These are phyloP conservation scores for Sycophaga agraensis DNA, from an alignment of 1,140 invertebrate species.

Conservation along the genomic window DNA sequence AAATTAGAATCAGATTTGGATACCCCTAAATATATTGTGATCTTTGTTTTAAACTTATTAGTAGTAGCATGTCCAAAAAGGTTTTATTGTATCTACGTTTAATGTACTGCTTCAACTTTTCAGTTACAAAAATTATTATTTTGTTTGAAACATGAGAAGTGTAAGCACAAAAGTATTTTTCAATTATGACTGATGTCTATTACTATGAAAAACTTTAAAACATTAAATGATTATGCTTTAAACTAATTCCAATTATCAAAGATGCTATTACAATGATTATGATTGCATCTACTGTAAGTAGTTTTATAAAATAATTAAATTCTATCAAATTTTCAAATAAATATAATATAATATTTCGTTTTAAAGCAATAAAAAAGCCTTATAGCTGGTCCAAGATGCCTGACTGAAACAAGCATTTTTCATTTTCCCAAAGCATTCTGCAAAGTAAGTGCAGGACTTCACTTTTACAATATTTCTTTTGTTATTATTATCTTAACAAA, in stretches of 20 bases:
- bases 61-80: conserved; percentile 2
- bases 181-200: neutral
- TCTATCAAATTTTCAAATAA: conserved; percentile 9
- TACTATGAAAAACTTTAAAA: neutral
- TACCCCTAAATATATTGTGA: conserved; percentile 1
- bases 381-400: conserved; percentile 4
- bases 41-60: neutral
- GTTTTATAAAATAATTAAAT: neutral
- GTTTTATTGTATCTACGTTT: conserved; percentile 3
- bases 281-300: neutral
- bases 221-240: conserved; percentile 5
- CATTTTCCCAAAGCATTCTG: neutral
- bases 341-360: conserved; percentile 9
- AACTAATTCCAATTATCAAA: neutral
- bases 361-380: conserved; percentile 4
- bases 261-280: neutral
- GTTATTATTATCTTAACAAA: neutral
- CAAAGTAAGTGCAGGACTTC: conserved; percentile 1
- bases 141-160: neutral
- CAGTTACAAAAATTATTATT: conserved; percentile 18
- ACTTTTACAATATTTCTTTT: conserved; percentile 7
- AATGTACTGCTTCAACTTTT: neutral
- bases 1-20: neutral
- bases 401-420: conserved; percentile 3
- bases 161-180: conserved; percentile 6